Evolutionary conservation across 2,888 invertebrate species (phyloP).

Genomic region (Alitta virens): DNA sequence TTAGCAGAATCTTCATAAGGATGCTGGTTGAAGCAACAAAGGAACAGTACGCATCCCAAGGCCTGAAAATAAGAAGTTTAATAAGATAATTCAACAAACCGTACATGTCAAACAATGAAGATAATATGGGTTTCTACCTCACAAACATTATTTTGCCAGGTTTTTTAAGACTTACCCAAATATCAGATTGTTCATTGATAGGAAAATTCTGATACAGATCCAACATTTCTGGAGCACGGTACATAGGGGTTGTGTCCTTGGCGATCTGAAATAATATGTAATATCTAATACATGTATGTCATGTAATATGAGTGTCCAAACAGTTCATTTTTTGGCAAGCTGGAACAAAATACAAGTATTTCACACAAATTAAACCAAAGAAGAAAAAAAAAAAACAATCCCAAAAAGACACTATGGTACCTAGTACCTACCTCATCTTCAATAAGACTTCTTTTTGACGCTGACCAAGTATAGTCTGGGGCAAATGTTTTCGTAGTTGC

Average conservation of each 20-base stretch:
- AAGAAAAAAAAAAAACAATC: background rate
- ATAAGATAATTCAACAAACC: too few species aligned
- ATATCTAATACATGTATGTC: too few species aligned
- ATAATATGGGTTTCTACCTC: too few species aligned
- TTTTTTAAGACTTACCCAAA: constrained; percentile 67
- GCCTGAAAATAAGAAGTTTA: constrained; percentile 61
- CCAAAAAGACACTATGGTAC: too few species aligned
- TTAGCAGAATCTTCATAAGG: constrained; percentile 95
- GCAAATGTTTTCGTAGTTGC: constrained; percentile 76
- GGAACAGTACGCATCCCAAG: constrained; percentile 90
- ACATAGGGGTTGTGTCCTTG: constrained; percentile 70
- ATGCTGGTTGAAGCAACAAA: constrained; percentile 88
- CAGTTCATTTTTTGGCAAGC: too few species aligned
- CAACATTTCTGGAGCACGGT: constrained; percentile 96
- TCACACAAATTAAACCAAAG: background rate
- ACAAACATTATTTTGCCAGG: too few species aligned
- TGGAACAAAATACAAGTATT: too few species aligned
- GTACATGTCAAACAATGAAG: too few species aligned
- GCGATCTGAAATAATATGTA: constrained; percentile 55
- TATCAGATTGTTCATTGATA: constrained; percentile 85
- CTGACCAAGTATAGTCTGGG: constrained; percentile 89
- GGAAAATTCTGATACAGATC: constrained; percentile 95
- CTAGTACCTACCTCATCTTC: constrained; percentile 90
- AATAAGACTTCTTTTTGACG: constrained; percentile 81
- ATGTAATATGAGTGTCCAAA: too few species aligned